A percentile compares a stretch with the other conserved stretches of the same genome.
Evolutionary conservation across 2,113 vertebrate genomes (phyloP).

Genomic region (Pterocles orientalis): DNA sequence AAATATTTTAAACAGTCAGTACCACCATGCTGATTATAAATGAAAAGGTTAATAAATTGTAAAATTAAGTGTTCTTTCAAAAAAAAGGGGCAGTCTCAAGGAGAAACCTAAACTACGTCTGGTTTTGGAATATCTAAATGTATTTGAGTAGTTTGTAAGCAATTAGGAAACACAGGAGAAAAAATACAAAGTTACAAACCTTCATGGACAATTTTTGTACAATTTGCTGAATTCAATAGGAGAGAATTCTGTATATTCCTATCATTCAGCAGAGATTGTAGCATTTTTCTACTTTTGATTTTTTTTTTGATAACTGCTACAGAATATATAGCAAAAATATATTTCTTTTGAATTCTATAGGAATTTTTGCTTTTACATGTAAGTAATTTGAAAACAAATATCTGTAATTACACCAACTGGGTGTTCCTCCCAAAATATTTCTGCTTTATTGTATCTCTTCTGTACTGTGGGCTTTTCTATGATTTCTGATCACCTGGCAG

Average conservation of each 20-base stretch:
- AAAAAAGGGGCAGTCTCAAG: not conserved
- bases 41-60: not conserved
- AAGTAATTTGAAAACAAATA: not conserved
- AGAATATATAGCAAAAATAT: not conserved
- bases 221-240: not conserved
- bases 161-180: not conserved
- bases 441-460: not conserved
- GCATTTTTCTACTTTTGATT: not conserved
- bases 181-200: not conserved
- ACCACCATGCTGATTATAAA: not conserved
- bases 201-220: not conserved
- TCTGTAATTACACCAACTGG: not conserved
- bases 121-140: not conserved
- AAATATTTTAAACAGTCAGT: constrained; percentile 6
- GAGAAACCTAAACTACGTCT: not conserved
- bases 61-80: not conserved
- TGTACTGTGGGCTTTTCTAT: not conserved
- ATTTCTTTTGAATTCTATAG: not conserved
- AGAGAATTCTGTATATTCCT: not conserved
- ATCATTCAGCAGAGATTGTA: not conserved
- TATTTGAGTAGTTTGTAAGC: not conserved
- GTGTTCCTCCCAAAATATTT: not conserved
- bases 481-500: not conserved
- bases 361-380: not conserved
- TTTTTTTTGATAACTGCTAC: not conserved